Evolutionary conservation across 2,888 invertebrate species (phyloP).

Genomic region (Acanthococcus lagerstroemiae): DNA sequence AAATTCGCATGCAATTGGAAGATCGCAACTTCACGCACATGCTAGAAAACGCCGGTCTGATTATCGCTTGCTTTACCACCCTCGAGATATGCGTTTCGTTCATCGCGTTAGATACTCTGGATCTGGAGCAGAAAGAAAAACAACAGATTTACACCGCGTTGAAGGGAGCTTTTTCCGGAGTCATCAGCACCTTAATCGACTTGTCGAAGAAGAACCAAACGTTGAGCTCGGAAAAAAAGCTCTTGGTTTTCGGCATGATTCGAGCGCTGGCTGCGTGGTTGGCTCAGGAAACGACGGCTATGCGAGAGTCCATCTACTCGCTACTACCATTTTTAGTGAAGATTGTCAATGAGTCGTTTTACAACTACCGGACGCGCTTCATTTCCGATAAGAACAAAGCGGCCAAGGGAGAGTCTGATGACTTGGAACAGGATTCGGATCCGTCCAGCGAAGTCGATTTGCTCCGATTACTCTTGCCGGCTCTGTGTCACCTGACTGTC

Average conservation of each 20-base stretch:
- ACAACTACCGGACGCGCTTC: slow-evolving; percentile 57
- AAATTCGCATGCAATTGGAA: slow-evolving; percentile 88
- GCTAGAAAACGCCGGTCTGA: slow-evolving; percentile 61
- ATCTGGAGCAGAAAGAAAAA: slow-evolving; percentile 81
- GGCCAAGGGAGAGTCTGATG: slow-evolving; percentile 40
- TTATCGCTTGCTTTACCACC: slow-evolving; percentile 73
- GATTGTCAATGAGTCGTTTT: slow-evolving; percentile 71
- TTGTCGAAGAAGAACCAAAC: slow-evolving; percentile 62
- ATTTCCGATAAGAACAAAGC: slow-evolving; percentile 52
- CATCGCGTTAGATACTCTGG: slow-evolving; percentile 68
- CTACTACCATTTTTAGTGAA: slow-evolving; percentile 71
- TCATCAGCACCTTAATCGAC: slow-evolving; percentile 61
- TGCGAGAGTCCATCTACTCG: slow-evolving; percentile 71
- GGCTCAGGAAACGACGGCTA: slow-evolving; percentile 79
- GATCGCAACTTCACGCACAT: slow-evolving; percentile 72
- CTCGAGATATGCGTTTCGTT: slow-evolving; percentile 68
- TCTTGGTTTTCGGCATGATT: slow-evolving; percentile 74
- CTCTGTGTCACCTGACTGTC: slow-evolving; percentile 80
- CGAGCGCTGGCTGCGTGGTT: slow-evolving; percentile 80
- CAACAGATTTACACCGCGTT: slow-evolving; percentile 80
- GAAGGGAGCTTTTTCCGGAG: slow-evolving; percentile 77
- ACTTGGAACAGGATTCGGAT: slow-evolving; percentile 36
- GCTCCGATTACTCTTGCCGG: slow-evolving; percentile 72
- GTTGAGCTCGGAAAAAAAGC: slow-evolving; percentile 57
- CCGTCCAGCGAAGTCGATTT: slow-evolving; percentile 58